These are phyloP conservation scores for Oophaga pumilio DNA, from an alignment of 2,113 vertebrate genomes.

Conservation along the genomic window DNA sequence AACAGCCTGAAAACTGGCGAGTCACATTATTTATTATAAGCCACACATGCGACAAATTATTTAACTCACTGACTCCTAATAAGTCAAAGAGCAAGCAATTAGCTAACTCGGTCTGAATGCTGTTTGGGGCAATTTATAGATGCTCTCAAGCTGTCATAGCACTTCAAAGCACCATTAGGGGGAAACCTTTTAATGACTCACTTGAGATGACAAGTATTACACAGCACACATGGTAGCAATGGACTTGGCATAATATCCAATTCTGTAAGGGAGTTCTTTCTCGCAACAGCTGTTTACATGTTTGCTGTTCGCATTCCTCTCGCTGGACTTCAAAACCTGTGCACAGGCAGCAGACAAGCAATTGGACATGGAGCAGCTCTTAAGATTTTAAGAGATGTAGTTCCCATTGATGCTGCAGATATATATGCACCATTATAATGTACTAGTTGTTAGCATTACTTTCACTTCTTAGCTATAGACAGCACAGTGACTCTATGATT, in stretches of 20 bases:
- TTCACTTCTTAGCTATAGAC: too few species aligned
- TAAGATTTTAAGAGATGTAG: not conserved
- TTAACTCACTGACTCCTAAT: slow-evolving; percentile 88
- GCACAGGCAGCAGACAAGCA: not conserved
- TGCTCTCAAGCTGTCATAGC: slow-evolving; percentile 79
- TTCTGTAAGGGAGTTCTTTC: slow-evolving; percentile 60
- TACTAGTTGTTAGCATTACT: too few species aligned
- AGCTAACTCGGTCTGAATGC: slow-evolving; percentile 87
- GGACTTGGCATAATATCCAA: slow-evolving; percentile 70
- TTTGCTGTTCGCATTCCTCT: slow-evolving; percentile 63
- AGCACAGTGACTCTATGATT: too few species aligned
- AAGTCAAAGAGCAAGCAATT: slow-evolving; percentile 99
- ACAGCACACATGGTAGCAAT: slow-evolving; percentile 74
- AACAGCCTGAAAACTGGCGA: slow-evolving; percentile 75
- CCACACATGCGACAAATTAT: slow-evolving; percentile 94
- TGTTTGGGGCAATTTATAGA: slow-evolving; percentile 90
- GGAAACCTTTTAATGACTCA: slow-evolving; percentile 79
- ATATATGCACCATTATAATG: too few species aligned
- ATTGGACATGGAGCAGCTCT: not conserved
- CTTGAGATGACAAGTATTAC: slow-evolving; percentile 80
- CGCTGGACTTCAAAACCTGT: not conserved
- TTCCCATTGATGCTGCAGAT: too few species aligned
- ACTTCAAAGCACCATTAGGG: slow-evolving; percentile 77
- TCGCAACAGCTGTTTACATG: slow-evolving; percentile 69
- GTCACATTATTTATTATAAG: slow-evolving; percentile 88